Evolutionary conservation across 1,140 invertebrate genomes (phyloP), one percentile per base, ranked within the genome.

Genomic region (Heterodera carotae): DNA sequence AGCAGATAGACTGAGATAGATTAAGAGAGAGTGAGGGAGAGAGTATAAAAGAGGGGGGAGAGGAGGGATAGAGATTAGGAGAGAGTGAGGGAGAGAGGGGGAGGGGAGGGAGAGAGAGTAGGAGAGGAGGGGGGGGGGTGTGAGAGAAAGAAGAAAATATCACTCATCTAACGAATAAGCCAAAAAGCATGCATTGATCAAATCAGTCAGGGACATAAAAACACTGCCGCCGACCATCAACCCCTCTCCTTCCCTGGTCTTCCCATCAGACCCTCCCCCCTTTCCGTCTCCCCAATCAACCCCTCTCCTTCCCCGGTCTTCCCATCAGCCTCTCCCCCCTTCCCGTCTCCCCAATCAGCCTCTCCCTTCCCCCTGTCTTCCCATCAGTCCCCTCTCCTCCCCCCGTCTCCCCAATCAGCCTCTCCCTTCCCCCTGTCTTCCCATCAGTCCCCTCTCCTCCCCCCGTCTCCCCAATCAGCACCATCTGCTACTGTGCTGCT

Each of bases 41-140:
- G 53, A 69, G 62, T 25, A 67, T 31, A n/a, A 22, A 48, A 15
- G 72, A 29, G 22, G n/a, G 22, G 22, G 56, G 25, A 75, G 48
- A 34, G 33, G n/a, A 33, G 71, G 27, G 22, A 43, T 18, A 66
- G 62, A n/a, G 43, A 79, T 33, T 10, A 53, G 75, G 56, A 70
- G 25, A 27, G 60, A 15, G n/a, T 5, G 10, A 34, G 59, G 69
- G 29, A 69, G 68, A 60, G 73, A 56, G n/a, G 18, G 2, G 22
- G 22, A 31, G 33, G 31, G 33, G 27, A 33, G 25, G 18, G 31
- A 12, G 39, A 72, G 15, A 72, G 27, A 39, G 10, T 6, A 10
- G 10, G 36, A 39, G 10, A 10, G 10, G 36, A 39, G 36, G 10
- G 36, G 4, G 36, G 4, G 39, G 39, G 39, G 0, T 8, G 2